Percentiles rank a stretch among this genome's conserved stretches.
phyloP scores from a whole-genome alignment of 1,140 invertebrate genomes.

The Drosophila funebris region DNA sequence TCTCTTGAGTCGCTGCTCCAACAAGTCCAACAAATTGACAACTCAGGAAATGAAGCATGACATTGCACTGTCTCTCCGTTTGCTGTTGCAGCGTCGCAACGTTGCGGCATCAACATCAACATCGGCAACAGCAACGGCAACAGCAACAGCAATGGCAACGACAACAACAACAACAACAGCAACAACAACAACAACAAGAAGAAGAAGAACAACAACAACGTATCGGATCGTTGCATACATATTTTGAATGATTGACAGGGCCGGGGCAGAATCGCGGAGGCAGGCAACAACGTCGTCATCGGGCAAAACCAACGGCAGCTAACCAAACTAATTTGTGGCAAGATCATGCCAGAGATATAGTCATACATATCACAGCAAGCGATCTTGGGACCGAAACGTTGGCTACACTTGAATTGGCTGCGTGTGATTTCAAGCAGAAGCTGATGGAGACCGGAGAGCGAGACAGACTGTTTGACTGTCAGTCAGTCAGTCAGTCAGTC shows the following conservation, averaged over 20 bases:
- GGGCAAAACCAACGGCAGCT: constrained; percentile 62
- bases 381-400: constrained; percentile 41
- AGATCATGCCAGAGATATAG: constrained; percentile 81
- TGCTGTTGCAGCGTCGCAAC: constrained; percentile 1
- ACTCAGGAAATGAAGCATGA: constrained; percentile 80
- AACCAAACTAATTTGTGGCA: constrained; percentile 81
- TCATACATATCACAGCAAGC: constrained; percentile 76
- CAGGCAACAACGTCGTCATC: constrained; percentile 18
- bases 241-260: constrained; percentile 49
- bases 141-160: constrained; percentile 16
- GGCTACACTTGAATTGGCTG: constrained; percentile 41
- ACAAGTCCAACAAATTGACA: constrained; percentile 70
- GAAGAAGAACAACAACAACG: constrained; percentile 11
- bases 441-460: constrained; percentile 18
- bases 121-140: constrained; percentile 39
- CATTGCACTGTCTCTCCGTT: constrained; percentile 68
- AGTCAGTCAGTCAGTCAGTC: constrained; percentile 37
- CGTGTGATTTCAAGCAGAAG: constrained; percentile 75
- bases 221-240: constrained; percentile 43
- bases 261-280: constrained; percentile 22
- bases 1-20: constrained; percentile 22
- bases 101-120: too few relatives aligned
- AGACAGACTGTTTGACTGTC: constrained; percentile 11
- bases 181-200: constrained; percentile 3
- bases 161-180: constrained; percentile 28